Base-by-base conservation (phyloP, 2,888 invertebrate species). In the Torymus texanus region DNA sequence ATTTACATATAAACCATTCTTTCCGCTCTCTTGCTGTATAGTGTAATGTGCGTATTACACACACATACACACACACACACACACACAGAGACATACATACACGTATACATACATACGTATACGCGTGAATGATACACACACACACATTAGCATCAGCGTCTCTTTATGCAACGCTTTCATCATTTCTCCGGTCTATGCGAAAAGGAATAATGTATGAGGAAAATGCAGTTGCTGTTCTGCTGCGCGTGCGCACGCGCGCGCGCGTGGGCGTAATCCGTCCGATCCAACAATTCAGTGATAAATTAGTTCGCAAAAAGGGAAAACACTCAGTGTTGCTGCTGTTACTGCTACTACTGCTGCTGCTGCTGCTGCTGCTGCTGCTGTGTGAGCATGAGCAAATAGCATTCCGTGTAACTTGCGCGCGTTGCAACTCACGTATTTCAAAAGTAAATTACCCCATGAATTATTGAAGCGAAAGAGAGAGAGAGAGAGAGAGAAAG, bases 391-490 rank as follows among this genome's bases (percentile, higher is more conserved):
- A 29, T 5, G 21, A 51, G 50, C 76, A 67, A 51, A 71, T 70
- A 62, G 56, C 29, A 58, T 68, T 71, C 55, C 13, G 55, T 50
- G 72, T 59, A 66, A 72, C 63, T 24, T 59, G 11, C 65, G 51
- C 16, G 16, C 2, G 41, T 4, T 12, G 16, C 16, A 10, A 1
- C 16, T 3, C 59, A 51, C 56, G 18, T 68, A 78, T 78, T 74
- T 74, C 68, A 74, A 78, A 78, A 74, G 78, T 79, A 75, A 79
- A 79, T 79, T 79, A 79, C 70, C 70, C 79, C 65, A 79, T 79
- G 79, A 79, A 79, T 79, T 79, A 79, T 78, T 73, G 74, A 74
- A 79, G 63, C 51, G 13, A 21, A 21, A 21, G 21, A 21, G 21
- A 16, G 65, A 21, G 21, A 21, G 21, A 21, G 71, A 24, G 61